Evolutionary conservation across 2,797 vertebrate genomes (phyloP).

Genomic region (Cephalopachus bancanus): DNA sequence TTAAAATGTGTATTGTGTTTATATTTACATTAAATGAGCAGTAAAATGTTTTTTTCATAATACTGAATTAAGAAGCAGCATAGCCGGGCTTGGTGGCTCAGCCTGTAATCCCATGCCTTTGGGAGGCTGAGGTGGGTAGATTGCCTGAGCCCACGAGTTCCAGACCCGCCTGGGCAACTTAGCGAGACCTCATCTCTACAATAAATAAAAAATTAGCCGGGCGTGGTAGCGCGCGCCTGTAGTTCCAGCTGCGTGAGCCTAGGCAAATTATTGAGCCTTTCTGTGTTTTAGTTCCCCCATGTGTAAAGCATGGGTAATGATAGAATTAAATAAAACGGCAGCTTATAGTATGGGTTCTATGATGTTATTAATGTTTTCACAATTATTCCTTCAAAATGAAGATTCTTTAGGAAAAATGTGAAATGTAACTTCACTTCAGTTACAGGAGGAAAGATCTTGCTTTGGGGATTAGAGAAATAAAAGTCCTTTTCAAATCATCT

Average conservation of each 20-base stretch:
- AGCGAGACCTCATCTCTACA: too few species aligned
- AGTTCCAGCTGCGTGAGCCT: conserved; percentile 36
- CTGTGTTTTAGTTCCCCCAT: not conserved
- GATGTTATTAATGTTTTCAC: conserved; percentile 11
- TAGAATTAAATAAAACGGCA: not conserved
- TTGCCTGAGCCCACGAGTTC: too few species aligned
- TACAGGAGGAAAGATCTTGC: conserved; percentile 14
- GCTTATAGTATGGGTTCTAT: not conserved
- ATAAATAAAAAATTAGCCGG: too few species aligned
- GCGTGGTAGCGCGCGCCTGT: too few species aligned
- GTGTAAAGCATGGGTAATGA: not conserved
- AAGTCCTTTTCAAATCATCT: conserved; percentile 31
- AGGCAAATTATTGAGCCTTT: not conserved
- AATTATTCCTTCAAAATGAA: conserved; percentile 7
- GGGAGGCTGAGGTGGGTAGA: too few species aligned
- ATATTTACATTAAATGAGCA: conserved; percentile 65
- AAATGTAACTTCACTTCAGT: conserved; percentile 28
- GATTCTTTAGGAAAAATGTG: conserved; percentile 38
- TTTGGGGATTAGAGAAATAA: conserved; percentile 56
- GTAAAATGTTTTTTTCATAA: conserved; percentile 52
- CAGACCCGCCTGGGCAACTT: too few species aligned
- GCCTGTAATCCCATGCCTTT: too few species aligned
- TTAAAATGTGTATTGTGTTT: conserved; percentile 38
- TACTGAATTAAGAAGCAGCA: conserved; percentile 66
- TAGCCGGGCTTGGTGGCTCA: too few species aligned